Evolutionary conservation across 2,113 vertebrate genomes (phyloP), one percentile per base, ranked within the genome.

Genomic region (Puma concolor): DNA sequence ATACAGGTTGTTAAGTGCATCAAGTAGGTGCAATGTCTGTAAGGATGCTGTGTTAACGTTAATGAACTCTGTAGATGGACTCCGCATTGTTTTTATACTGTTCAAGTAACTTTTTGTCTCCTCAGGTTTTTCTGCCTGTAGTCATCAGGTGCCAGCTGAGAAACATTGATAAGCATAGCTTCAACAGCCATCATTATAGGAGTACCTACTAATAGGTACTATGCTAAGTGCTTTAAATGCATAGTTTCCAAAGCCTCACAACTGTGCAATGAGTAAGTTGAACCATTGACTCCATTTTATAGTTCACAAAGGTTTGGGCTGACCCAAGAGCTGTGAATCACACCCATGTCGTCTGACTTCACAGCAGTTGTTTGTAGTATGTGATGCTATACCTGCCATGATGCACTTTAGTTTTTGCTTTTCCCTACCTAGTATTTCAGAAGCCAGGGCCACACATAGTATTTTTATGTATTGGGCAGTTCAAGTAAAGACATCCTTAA

Each of bases 61-160:
- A 69, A 44, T 76, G 23, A 33, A 66, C 41, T 88, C 7, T 57
- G 15, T 52, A 57, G 14, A 82, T 57, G 50, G 74, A 29, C 63
- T 92, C 19, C 71, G 14, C 41, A 38, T 74, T 74, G 27, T 82
- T 82, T 95, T 67, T 69, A 64, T 77, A 80, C 54, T 76, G 17
- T 92, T 89, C 50, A 86, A 1, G 80, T 87, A 82, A 89, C 66
- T 63, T 87, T 69, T 86, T 93, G 52, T 88, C 97, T 69, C 60
- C 54, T 93, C 44, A 36, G 13, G 41, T 71, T 60, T 76, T 96
- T 95, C 90, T 94, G 38, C 44, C 76, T 81, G 1, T 41, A 57
- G 38, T 93, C 41, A 83, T 41, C 36, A 80, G 86, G 29, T 85
- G 25, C 54, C 33, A 88, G 54, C 80, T 90, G 31, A 85, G 77